Base-by-base conservation (phyloP, 2,888 invertebrate species). In the Acanthosoma haemorrhoidale region DNA sequence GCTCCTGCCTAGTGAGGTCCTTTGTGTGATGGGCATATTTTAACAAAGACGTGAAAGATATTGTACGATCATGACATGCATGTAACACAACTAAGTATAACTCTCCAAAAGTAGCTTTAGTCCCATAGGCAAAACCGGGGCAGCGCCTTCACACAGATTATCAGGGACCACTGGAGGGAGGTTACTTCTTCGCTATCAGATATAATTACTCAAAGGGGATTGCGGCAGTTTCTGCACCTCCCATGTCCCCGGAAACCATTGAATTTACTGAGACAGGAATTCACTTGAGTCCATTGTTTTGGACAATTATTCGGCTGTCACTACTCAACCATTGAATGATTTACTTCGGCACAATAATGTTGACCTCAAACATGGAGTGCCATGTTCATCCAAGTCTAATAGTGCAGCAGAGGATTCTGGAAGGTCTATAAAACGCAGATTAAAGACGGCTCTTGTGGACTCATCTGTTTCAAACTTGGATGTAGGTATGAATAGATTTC, bases 321-420 rank as follows among this genome's bases (percentile, higher is more conserved):
- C 8, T 36, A 36, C 8, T 36, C 8, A 36, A 41, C 9, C 11
- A n/a, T 41, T 5, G 9, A 5, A 5, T n/a, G 6, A 41, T 41
- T 41, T 41, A n/a, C 43, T 41, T 41, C 8, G 11, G 15, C 43
- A 41, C 43, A 41, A 41, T 41, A 15, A 15, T 41, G 43, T 41
- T 41, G 43, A 41, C 15, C 43, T 6, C 43, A 41, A 41, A 36
- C 36, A 36, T 61, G 61, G 61, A 11, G 36, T 36, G 2, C 36
- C 61, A 13, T 61, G 8, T 36, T 61, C 31, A 36, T 36, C 61
- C 4, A 61, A 34, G 32, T 34, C 61, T 18, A 61, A 61, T 16
- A 36, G 61, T 34, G 61, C 61, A 13, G 61, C 36, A 36, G 61
- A 68, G 18, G 34, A 51, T 68, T 31, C 68, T 6, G 68, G 43